These are phyloP conservation scores for Melospiza georgiana DNA, from an alignment of 2,113 vertebrate species.

Conservation along the genomic window DNA sequence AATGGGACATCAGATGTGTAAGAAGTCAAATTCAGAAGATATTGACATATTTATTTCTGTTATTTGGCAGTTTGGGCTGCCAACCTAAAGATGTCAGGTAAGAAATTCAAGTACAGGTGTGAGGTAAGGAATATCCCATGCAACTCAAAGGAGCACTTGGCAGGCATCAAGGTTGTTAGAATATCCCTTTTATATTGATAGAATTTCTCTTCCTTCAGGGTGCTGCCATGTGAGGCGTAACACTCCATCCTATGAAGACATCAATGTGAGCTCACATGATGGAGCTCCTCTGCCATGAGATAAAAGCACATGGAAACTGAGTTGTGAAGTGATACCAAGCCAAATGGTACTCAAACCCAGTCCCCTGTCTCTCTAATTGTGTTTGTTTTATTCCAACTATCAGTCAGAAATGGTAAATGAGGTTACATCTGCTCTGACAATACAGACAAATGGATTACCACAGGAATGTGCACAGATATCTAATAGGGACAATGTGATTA, in stretches of 20 bases:
- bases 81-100: neutral
- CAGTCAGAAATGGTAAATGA: constrained; percentile 38
- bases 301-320: neutral
- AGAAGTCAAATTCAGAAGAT: neutral
- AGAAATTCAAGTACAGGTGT: neutral
- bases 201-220: neutral
- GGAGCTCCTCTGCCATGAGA: neutral
- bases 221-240: neutral
- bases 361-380: neutral
- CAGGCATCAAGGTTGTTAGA: neutral
- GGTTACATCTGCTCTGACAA: constrained; percentile 22
- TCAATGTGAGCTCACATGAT: neutral
- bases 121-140: neutral
- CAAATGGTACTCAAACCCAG: neutral
- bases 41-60: neutral
- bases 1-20: neutral
- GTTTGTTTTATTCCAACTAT: constrained; percentile 18
- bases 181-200: neutral
- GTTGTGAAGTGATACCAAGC: neutral
- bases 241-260: neutral
- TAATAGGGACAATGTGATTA: neutral
- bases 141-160: neutral
- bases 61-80: neutral
- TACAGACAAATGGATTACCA: constrained; percentile 17
- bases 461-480: neutral